Base-by-base conservation (phyloP, 2,113 vertebrate species). In the Echinops telfairi region DNA sequence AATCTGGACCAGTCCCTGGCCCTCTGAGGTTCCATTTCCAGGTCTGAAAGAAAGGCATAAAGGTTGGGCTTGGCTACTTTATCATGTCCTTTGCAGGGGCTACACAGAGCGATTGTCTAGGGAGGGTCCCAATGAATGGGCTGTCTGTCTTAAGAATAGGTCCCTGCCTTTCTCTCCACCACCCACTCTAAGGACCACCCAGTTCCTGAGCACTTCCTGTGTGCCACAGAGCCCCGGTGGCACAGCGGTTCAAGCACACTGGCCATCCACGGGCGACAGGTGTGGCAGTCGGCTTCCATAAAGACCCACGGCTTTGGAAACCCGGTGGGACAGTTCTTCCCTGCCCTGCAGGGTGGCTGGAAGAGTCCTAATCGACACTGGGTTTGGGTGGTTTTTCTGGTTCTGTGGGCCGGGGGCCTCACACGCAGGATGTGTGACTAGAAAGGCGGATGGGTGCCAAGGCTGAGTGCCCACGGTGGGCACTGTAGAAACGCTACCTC, bases 71-170 rank as follows among this genome's bases (percentile, higher is more conserved):
- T 43, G 78, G 89, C 62, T 90, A 77, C 92, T 83, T 82, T 58
- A 62, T 16, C 29, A 27, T 77, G 89, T 81, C 68, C 70, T 85
- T 75, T n/a, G 87, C 27, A 38, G 53, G 16, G 76, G 71, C 53
- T 22, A 68, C 43, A 19, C 27, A 14, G 80, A 29, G 19, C 93
- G 89, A 94, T 92, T 94, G 88, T 77, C 27, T 75, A n/a, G n/a
- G n/a, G n/a, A n/a, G n/a, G n/a, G n/a, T n/a, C n/a, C 70, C 33
- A 3, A 89, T 71, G 71, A 36, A 36, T 57, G 29, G 8, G 7
- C 2, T 16, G 33, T 10, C 64, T n/a, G n/a, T n/a, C n/a, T n/a
- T 22, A 73, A 73, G 71, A 10, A 36, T 33, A 73, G 71, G n/a
- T 5, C 33, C 31, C n/a, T 33, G n/a, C 71, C 71, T 36, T 73